Base-by-base conservation (phyloP, 2,797 vertebrate species). In the Furcifer pardalis region DNA sequence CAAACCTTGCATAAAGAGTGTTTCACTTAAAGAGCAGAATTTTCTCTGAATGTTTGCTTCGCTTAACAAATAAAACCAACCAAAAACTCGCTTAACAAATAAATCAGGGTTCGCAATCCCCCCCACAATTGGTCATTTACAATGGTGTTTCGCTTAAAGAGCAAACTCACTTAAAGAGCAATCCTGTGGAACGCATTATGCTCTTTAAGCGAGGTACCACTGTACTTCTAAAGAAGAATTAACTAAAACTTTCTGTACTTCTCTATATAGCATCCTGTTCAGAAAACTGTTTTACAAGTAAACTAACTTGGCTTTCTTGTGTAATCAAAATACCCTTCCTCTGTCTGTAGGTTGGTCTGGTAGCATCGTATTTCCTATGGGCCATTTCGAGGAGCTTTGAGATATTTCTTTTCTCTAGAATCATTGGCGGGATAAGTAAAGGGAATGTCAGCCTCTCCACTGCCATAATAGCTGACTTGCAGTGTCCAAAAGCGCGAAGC, bases 361-460 rank as follows among this genome's bases (percentile, higher is more conserved):
- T 97, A 86, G 88, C 94, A 35, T 99, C 98, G 2, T 99, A 99
- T 12, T 94, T 96, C 0, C 94, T 99, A n/a, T 99, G 99, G 99
- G 98, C 97, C 1, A 80, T 97, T 87, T 99, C 99, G 60, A 94
- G 87, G 92, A 99, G 96, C 94, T 99, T 99, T 63, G 94, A 95
- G n/a, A 77, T 97, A 92, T 99, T 99, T 91, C 97, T 99, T 84
- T 95, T 97, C 92, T 99, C 98, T 92, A 97, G 98, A 81, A 94
- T 98, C 32, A 91, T 99, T 25, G 98, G 98, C 30, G 99, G 99
- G 60, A 92, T 99, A 91, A 99, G 97, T 94, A 99, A 99, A 93
- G 98, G 98, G 73, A 99, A 99, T 21, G 97, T 99, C 89, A 98
- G 98, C 94, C 97, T 99, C 83, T 98, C 96, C 95, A 98, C 98